These are phyloP conservation scores for Rhyzopertha dominica DNA, from an alignment of 1,140 invertebrate species.

Conservation along the genomic window DNA sequence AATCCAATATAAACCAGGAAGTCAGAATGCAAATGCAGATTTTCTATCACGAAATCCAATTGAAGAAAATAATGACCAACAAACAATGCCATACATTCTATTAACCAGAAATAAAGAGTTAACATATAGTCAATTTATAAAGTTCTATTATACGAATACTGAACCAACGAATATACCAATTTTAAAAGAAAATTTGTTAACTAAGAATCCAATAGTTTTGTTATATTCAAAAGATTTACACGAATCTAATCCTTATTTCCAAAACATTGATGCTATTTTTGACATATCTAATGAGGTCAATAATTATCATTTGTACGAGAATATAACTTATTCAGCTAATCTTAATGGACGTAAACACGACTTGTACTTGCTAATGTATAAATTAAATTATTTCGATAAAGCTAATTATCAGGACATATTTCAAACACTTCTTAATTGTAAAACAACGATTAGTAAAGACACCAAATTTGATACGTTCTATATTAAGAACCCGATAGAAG, in stretches of 20 bases:
- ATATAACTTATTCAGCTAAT: conserved; percentile 19
- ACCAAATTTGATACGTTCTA: too few species aligned
- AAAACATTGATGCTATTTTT: conserved; percentile 20
- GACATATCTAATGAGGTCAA: too few species aligned
- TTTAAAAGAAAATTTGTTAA: conserved; percentile 25
- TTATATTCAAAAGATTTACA: conserved; percentile 34
- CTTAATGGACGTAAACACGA: conserved; percentile 17
- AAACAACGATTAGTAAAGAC: too few species aligned
- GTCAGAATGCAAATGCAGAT: conserved; percentile 39
- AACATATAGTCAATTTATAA: conserved; percentile 30
- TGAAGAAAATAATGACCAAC: too few species aligned
- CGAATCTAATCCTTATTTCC: conserved; percentile 26
- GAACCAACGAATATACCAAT: conserved; percentile 22
- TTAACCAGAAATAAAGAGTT: conserved; percentile 9
- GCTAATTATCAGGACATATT: conserved; percentile 33
- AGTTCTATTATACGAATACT: conserved; percentile 31
- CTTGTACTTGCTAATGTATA: conserved; percentile 25
- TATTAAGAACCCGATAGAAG: conserved; percentile 13
- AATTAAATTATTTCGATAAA: conserved; percentile 33
- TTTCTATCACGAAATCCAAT: conserved; percentile 18
- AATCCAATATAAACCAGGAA: conserved; percentile 45
- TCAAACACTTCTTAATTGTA: too few species aligned
- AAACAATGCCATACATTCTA: too few species aligned
- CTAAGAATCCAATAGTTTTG: conserved; percentile 25
- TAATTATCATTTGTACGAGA: conserved; percentile 19